Base-by-base conservation (phyloP, 2,113 vertebrate genomes). In the Halcyon senegalensis region DNA sequence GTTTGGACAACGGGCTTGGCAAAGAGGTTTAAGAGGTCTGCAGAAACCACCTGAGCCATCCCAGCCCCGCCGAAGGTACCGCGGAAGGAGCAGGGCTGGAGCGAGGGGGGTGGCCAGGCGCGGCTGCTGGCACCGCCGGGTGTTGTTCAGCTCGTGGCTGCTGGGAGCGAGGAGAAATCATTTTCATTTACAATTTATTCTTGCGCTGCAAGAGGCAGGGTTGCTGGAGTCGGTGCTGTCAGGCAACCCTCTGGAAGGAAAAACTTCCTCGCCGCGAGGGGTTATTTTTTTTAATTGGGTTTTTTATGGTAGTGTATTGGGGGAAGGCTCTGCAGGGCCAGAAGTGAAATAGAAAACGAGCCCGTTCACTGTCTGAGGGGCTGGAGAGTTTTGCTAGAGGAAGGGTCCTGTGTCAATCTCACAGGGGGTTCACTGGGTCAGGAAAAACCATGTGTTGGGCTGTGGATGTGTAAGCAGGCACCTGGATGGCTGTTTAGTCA, bases 181-280 rank as follows among this genome's bases (percentile, higher is more conserved):
- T 96, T 97, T 94, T 68, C 92, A 87, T 96, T 92, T 87, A 63
- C 79, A 77, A 62, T 93, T 94, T 94, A 87, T 92, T 96, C 95
- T 93, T 84, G 5, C 86, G 73, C 94, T 90, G 86, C 77, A 48
- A 88, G 94, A 94, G 90, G 69, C 84, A 87, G 86, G 75, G 63
- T 84, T 88, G 93, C 88, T 90, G 24, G 41, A 96, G 88, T 92
- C 81, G 10, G 76, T 73, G 95, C 95, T 96, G 90, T 95, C 89
- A 90, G 91, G 88, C 94, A 95, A 2, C 75, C 87, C 89, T 92
- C 68, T 81, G 88, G 68, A 94, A 92, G 84, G 92, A 92, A 94
- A 93, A 60, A n/a, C 87, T 90, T 73, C 70, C 90, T 96, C 89
- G 77, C 87, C 0, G 0, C 28, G 37, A 79, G 89, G 56, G 89